Evolutionary conservation across 2,888 invertebrate genomes (phyloP), one percentile per base, ranked within the genome.

Genomic region (Mycalesis mineus): DNA sequence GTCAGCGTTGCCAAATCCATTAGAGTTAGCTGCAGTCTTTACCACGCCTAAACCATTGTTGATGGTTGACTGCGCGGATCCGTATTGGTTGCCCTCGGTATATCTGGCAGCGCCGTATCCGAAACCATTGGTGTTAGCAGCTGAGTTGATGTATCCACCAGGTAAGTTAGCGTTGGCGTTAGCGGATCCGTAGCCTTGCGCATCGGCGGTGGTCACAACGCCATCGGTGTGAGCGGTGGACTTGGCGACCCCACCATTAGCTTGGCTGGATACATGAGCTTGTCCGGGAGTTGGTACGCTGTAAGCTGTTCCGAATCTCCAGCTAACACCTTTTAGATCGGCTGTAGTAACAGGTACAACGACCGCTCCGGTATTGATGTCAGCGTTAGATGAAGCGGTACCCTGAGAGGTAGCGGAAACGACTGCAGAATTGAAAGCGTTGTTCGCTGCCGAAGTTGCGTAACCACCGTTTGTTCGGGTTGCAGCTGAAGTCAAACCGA

Each of bases 241-340:
- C 40, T 70, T 65, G 28, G 70, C 72, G 11, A 59, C 63, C 7
- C 70, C 73, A 37, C 66, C 68, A 8, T 64, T 45, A 52, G 70
- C 60, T 67, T 74, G 57, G 70, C 74, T 59, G 59, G 56, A 52
- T 54, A 67, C 65, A 45, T 69, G 57, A 36, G 71, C 72, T 7
- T 70, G 71, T 14, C 68, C 71, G 31, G 74, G 48, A 22, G 64
- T 58, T n/a, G 83, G 84, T 9, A 60, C 61, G 51, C 75, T 77
- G 63, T 87, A 88, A 1, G 72, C 64, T 22, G 84, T 82, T 11
- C 88, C 88, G 63, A 88, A 87, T 39, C 74, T 81, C 88, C 88
- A 88, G 58, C 75, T 75, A 68, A 82, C 78, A 50, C 74, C 72
- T 54, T 74, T 77, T 47, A 75, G 71, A 48, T 69, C 69, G 53